Percentiles rank a stretch among this genome's conserved stretches.
Conservation (phyloP, 2,797 vertebrate genomes). For the Pipistrellus pipistrellus region DNA sequence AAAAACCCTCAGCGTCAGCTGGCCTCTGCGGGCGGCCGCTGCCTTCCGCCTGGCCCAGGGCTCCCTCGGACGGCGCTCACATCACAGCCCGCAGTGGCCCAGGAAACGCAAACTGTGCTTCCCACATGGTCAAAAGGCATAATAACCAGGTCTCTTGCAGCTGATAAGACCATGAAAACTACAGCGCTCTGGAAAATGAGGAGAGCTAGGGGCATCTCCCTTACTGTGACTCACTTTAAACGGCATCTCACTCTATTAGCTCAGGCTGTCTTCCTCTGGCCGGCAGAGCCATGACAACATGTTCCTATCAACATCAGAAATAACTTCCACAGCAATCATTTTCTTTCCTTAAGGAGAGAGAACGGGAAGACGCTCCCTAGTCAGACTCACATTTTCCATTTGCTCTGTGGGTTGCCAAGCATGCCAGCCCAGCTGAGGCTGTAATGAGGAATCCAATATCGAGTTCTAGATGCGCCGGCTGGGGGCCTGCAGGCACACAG, state of each 20-base stretch:
- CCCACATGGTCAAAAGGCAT: background rate
- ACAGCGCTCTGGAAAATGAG: background rate
- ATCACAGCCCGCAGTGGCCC: background rate
- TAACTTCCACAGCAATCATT: background rate
- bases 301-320: conserved; percentile 38
- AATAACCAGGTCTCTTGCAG: conserved; percentile 11
- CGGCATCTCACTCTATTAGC: background rate
- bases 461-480: fast-evolving
- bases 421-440: background rate
- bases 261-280: background rate
- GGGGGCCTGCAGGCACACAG: background rate
- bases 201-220: background rate
- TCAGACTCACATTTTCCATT: conserved; percentile 31
- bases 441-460: background rate
- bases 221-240: background rate
- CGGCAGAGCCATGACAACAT: background rate
- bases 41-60: background rate
- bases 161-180: conserved; percentile 8
- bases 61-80: background rate
- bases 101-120: background rate
- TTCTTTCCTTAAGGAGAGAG: conserved; percentile 1
- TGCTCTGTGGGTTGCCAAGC: background rate
- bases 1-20: background rate
- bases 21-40: fast-evolving
- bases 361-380: conserved; percentile 11